Conservation (phyloP, 2,113 vertebrate genomes). For the Urocynchramus pylzowi region DNA sequence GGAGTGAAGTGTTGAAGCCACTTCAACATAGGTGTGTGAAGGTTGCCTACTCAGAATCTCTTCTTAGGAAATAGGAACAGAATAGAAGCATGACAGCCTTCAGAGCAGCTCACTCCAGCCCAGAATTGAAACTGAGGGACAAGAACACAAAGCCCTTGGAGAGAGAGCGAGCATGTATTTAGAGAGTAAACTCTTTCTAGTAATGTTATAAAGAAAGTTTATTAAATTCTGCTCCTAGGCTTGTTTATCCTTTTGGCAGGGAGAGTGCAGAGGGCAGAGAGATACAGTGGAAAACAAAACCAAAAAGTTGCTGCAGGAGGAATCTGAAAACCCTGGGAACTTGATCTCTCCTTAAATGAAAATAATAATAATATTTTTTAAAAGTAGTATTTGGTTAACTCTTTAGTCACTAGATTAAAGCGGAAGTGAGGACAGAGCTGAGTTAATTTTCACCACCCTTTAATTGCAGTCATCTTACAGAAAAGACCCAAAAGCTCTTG, state of each 20-base stretch:
- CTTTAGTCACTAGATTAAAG: neutral
- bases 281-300: neutral
- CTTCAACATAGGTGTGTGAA: neutral
- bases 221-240: neutral
- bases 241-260: neutral
- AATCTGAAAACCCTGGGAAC: neutral
- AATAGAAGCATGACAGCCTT: neutral
- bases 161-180: neutral
- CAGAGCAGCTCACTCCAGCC: neutral
- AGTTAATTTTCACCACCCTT: neutral
- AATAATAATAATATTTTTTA: neutral
- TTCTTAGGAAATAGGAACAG: neutral
- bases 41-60: rapidly evolving
- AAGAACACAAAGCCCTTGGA: neutral
- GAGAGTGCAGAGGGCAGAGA: neutral
- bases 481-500: neutral
- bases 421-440: too few relatives aligned
- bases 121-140: neutral
- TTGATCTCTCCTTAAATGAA: neutral
- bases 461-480: neutral
- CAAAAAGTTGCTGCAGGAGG: neutral
- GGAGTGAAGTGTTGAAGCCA: neutral
- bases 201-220: neutral
- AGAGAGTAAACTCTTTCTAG: neutral
- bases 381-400: neutral